Base-by-base conservation (phyloP, 2,888 invertebrate genomes). In the Heteropelma amictum region DNA sequence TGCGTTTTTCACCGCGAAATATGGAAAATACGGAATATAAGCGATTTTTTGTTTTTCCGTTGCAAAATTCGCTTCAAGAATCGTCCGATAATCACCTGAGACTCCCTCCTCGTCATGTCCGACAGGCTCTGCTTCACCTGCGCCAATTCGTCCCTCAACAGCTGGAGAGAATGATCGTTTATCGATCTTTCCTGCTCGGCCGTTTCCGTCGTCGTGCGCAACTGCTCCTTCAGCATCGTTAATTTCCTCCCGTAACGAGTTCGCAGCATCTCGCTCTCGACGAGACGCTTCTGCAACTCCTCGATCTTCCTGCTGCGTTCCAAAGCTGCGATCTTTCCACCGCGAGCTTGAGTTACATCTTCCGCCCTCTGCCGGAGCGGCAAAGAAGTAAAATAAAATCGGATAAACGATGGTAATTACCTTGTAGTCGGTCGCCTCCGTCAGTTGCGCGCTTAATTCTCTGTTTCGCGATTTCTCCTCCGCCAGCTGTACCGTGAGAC, bases 381-480 rank as follows among this genome's bases (percentile, higher is more conserved):
- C n/a, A n/a, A n/a, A n/a, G n/a, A n/a, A n/a, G n/a, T n/a, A n/a
- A n/a, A n/a, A n/a, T n/a, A n/a, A n/a, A n/a, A n/a, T n/a, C n/a
- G n/a, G n/a, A n/a, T n/a, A n/a, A n/a, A n/a, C n/a, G n/a, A n/a
- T n/a, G n/a, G n/a, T n/a, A 19, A 38, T 35, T 8, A 94, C 96
- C 92, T 96, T 97, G 86, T 95, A 95, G 85, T 97, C 96, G 0
- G 95, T 95, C 0, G 96, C 95, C 87, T 96, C 96, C 0, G 95
- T 93, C 6, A 97, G 89, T 86, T 97, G 96, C 1, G 95, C 93
- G 89, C 97, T 96, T 49, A 97, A 92, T 84, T 97, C 97, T 12
- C 95, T 92, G 33, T 95, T 91, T 81, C 96, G 95, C 0, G 94
- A 92, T 77, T 95, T 93, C n/a, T 95, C 93, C 81, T 98, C 97